Conservation (phyloP, 2,888 invertebrate genomes). For the Drosophila tripunctata region DNA sequence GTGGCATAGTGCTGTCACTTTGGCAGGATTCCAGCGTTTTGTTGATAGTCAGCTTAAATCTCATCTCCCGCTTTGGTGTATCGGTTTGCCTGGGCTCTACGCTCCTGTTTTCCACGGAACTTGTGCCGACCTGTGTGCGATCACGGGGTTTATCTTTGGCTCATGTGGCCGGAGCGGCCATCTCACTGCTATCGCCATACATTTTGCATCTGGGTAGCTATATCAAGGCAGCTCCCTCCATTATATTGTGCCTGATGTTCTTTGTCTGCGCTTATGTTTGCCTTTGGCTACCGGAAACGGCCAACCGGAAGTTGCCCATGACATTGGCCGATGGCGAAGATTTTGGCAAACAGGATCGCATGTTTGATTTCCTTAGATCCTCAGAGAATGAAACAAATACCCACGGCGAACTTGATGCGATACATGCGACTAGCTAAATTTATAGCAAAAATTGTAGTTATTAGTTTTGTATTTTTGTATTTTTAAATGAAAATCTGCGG, state of each 20-base stretch:
- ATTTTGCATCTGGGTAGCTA: slow-evolving; percentile 84
- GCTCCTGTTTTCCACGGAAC: slow-evolving; percentile 87
- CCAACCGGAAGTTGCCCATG: slow-evolving; percentile 70
- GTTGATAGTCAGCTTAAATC: slow-evolving; percentile 83
- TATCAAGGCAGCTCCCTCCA: slow-evolving; percentile 84
- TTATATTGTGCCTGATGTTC: slow-evolving; percentile 85
- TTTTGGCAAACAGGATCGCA: slow-evolving; percentile 53
- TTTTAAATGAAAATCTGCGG: slow-evolving; percentile 5
- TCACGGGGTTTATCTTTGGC: slow-evolving; percentile 87
- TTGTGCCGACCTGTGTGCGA: slow-evolving; percentile 87
- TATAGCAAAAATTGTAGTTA: no score
- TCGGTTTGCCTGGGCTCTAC: slow-evolving; percentile 86
- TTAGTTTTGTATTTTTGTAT: no score
- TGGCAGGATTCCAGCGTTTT: slow-evolving; percentile 67
- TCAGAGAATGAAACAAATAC: not conserved
- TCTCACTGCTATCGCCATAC: slow-evolving; percentile 86
- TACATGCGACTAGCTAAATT: slow-evolving; percentile 36
- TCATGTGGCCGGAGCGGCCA: slow-evolving; percentile 86
- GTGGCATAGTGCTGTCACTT: slow-evolving; percentile 83
- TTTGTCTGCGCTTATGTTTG: slow-evolving; percentile 85
- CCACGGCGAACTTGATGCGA: slow-evolving; percentile 20
- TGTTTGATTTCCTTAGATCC: slow-evolving; percentile 54
- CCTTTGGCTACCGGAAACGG: slow-evolving; percentile 86
- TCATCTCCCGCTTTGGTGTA: slow-evolving; percentile 86
- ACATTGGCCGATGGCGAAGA: slow-evolving; percentile 53